phyloP scores from a whole-genome alignment of 2,888 invertebrate species.

The Heliothis peltigera region DNA sequence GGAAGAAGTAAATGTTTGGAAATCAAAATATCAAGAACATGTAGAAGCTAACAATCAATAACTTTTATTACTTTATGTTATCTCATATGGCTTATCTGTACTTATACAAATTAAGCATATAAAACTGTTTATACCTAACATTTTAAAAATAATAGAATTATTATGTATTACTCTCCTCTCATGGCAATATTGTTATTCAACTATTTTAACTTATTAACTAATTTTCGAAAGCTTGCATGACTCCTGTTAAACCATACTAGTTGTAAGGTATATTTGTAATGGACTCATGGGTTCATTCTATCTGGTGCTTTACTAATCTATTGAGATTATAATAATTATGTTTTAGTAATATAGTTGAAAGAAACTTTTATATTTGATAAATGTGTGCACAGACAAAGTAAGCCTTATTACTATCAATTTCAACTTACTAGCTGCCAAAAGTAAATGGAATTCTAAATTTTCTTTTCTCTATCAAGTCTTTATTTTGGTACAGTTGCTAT shows the following conservation, averaged over 20 bases:
- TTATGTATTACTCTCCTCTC: neutral
- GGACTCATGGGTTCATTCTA: constrained; percentile 1
- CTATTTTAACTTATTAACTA: neutral
- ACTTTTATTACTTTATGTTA: neutral
- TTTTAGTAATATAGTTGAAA: neutral
- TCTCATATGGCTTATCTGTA: constrained; percentile 2
- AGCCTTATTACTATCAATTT: too few relatives aligned
- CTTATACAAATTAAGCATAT: too few relatives aligned
- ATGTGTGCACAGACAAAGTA: neutral
- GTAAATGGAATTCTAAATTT: too few relatives aligned
- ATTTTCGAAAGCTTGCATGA: neutral
- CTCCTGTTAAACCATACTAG: neutral
- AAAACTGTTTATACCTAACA: neutral
- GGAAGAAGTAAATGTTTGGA: constrained; percentile 75
- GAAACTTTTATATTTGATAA: neutral
- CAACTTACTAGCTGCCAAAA: too few relatives aligned
- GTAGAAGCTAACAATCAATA: constrained; percentile 12
- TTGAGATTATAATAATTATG: neutral
- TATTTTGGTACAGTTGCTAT: neutral
- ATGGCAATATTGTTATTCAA: neutral
- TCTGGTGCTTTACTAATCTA: constrained; percentile 22
- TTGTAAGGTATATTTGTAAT: neutral
- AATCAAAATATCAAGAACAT: constrained; percentile 72
- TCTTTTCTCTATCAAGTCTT: neutral
- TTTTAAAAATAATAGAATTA: neutral